These are phyloP conservation scores for Triplophysa yarkandensis DNA, from an alignment of 2,797 vertebrate species.

Conservation along the genomic window DNA sequence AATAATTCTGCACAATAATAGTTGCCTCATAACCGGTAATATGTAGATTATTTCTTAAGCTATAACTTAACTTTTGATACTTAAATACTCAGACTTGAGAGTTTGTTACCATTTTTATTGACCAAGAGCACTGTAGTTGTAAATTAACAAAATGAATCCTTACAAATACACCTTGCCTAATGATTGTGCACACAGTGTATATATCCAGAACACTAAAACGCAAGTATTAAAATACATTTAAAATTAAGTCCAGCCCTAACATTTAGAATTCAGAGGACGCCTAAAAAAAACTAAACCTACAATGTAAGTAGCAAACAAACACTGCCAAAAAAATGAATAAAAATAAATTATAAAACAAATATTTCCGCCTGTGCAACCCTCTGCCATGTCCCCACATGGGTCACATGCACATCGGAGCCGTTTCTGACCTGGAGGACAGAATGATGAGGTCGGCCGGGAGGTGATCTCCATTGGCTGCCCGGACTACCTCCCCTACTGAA, in stretches of 20 bases:
- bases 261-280: background rate
- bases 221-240: background rate
- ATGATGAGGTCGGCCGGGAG: slow-evolving; percentile 99
- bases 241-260: background rate
- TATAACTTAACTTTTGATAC: too few relatives aligned
- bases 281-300: slow-evolving; percentile 3
- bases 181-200: background rate
- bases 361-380: slow-evolving; percentile 47
- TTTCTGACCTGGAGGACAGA: slow-evolving; percentile 98
- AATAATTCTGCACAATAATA: too few relatives aligned
- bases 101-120: too few relatives aligned
- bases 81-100: too few relatives aligned
- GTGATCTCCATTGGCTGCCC: slow-evolving; percentile 98
- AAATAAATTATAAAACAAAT: background rate
- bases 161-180: too few relatives aligned
- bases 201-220: background rate
- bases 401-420: slow-evolving; percentile 59
- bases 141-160: too few relatives aligned
- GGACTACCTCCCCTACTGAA: slow-evolving; percentile 98
- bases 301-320: slow-evolving; percentile 4
- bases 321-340: slow-evolving; percentile 1
- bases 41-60: too few relatives aligned
- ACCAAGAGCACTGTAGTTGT: too few relatives aligned
- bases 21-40: too few relatives aligned
- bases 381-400: background rate